phyloP scores from a whole-genome alignment of 2,797 vertebrate genomes.

The Spea hammondii region DNA sequence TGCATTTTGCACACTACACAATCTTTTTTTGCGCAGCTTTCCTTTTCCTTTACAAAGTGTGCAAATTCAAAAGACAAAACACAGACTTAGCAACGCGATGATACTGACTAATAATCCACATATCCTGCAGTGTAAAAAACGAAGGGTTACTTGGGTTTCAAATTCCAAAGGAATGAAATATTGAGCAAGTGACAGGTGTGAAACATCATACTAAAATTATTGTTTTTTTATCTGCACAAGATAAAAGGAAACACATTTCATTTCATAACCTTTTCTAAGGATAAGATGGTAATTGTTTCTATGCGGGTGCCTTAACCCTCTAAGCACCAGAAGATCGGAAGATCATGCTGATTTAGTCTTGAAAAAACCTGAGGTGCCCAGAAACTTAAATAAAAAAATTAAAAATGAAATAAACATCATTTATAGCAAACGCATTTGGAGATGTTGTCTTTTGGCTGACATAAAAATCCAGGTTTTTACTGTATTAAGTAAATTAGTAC shows the following conservation, averaged over 20 bases:
- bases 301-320: neutral
- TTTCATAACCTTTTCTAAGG: constrained; percentile 13
- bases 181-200: constrained; percentile 54
- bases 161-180: constrained; percentile 55
- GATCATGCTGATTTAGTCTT: too few relatives aligned
- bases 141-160: constrained; percentile 39
- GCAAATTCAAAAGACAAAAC: constrained; percentile 12
- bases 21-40: neutral
- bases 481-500: too few relatives aligned
- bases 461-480: too few relatives aligned
- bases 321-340: neutral
- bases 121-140: constrained; percentile 32
- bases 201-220: constrained; percentile 53
- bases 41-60: neutral
- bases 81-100: constrained; percentile 4
- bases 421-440: too few relatives aligned
- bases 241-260: constrained; percentile 25
- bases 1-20: neutral
- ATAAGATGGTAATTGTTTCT: constrained; percentile 5
- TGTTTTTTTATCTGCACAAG: constrained; percentile 36
- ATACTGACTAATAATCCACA: constrained; percentile 38
- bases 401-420: too few relatives aligned
- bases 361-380: too few relatives aligned
- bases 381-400: too few relatives aligned
- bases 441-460: too few relatives aligned